These are phyloP conservation scores for Meta bourneti DNA, from an alignment of 2,888 invertebrate species.

Conservation along the genomic window DNA sequence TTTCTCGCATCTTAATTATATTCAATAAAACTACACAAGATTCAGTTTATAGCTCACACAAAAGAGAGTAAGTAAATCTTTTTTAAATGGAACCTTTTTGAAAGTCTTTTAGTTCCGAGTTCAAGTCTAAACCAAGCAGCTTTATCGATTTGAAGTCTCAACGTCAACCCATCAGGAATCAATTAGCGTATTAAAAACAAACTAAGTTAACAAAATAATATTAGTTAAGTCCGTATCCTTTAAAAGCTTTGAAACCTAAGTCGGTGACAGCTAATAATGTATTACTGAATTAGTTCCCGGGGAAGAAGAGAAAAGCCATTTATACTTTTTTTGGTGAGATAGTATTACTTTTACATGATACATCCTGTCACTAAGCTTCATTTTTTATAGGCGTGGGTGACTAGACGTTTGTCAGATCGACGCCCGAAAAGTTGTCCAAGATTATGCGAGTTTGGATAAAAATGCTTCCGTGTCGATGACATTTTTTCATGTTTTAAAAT, in stretches of 20 bases:
- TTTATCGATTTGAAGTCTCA: too few relatives aligned
- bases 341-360: conserved; percentile 23
- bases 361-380: neutral
- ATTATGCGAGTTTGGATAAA: conserved; percentile 4
- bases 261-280: conserved; percentile 21
- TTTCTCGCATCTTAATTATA: too few relatives aligned
- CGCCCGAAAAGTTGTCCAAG: conserved; percentile 19
- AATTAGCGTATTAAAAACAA: conserved; percentile 6
- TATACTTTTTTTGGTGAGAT: neutral
- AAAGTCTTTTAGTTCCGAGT: too few relatives aligned
- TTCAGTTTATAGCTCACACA: too few relatives aligned
- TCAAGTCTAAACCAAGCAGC: too few relatives aligned
- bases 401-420: conserved; percentile 13
- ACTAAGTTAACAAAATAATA: neutral
- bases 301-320: neutral
- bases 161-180: neutral
- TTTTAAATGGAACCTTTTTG: too few relatives aligned
- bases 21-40: too few relatives aligned
- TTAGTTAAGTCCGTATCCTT: neutral
- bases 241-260: conserved; percentile 31
- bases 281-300: conserved; percentile 1
- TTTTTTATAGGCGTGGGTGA: conserved; percentile 44
- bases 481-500: too few relatives aligned
- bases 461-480: neutral
- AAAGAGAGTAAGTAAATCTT: too few relatives aligned